Percentiles rank a stretch among this genome's conserved stretches.
Conservation (phyloP, 2,113 vertebrate genomes). For the Limanda limanda region DNA sequence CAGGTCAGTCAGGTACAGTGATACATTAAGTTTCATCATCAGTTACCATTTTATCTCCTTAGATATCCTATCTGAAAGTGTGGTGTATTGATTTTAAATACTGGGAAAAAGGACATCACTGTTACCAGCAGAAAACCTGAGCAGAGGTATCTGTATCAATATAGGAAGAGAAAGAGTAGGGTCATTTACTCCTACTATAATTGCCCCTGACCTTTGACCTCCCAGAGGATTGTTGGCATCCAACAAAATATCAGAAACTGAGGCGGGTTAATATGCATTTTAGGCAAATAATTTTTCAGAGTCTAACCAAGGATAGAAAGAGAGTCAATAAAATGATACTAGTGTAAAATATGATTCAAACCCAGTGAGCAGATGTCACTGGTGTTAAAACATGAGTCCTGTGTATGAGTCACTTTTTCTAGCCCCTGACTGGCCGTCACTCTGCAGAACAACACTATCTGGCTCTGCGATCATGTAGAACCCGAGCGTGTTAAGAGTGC, state of each 20-base stretch:
- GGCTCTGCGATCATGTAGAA: background rate
- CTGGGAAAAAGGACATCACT: background rate
- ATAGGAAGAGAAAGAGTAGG: background rate
- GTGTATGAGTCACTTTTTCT: too few relatives aligned
- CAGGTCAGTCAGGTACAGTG: too few relatives aligned
- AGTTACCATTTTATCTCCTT: too few relatives aligned
- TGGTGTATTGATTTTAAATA: too few relatives aligned
- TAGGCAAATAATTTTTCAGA: background rate
- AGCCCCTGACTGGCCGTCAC: too few relatives aligned
- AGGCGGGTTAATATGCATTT: background rate
- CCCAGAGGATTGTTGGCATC: background rate
- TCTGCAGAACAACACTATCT: background rate
- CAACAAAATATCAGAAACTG: background rate
- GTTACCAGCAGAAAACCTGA: too few relatives aligned
- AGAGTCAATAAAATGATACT: background rate
- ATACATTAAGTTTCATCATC: too few relatives aligned
- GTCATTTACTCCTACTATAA: background rate
- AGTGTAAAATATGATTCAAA: background rate
- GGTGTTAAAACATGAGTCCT: too few relatives aligned
- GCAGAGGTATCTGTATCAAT: background rate
- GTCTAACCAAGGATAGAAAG: background rate
- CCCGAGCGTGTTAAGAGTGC: too few relatives aligned
- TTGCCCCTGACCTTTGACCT: slow-evolving; percentile 1
- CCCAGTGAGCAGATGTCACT: background rate
- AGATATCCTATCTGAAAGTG: too few relatives aligned